phyloP scores from a whole-genome alignment of 2,797 vertebrate species.

The Chelon auratus region DNA sequence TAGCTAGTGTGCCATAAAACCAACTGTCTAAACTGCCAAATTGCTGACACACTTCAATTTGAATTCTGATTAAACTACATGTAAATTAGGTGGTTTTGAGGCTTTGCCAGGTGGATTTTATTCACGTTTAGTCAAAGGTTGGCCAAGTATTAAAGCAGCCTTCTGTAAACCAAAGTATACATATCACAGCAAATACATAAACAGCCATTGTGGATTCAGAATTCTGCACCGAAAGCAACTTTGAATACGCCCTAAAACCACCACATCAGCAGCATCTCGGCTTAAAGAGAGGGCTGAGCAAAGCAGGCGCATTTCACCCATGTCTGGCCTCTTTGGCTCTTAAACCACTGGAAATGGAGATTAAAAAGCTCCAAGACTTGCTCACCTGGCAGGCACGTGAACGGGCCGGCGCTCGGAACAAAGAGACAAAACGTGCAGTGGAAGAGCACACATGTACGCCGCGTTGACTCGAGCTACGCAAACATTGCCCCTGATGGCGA shows the following conservation, averaged over 20 bases:
- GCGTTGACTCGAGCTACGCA: constrained; percentile 62
- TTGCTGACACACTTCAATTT: not conserved
- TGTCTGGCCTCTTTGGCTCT: constrained; percentile 41
- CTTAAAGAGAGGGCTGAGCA: constrained; percentile 62
- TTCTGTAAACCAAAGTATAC: constrained; percentile 38
- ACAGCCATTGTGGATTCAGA: constrained; percentile 43
- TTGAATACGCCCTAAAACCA: constrained; percentile 64
- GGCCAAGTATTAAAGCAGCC: constrained; percentile 10
- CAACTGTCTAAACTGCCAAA: not conserved
- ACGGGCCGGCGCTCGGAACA: constrained; percentile 32
- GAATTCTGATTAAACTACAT: not conserved
- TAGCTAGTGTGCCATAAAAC: too few species aligned
- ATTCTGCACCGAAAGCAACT: constrained; percentile 69
- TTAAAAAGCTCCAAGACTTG: constrained; percentile 69
- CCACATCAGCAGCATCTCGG: constrained; percentile 73
- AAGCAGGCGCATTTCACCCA: constrained; percentile 52
- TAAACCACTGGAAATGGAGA: constrained; percentile 57
- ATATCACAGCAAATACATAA: constrained; percentile 43
- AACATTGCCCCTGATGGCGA: constrained; percentile 55
- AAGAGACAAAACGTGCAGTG: constrained; percentile 35
- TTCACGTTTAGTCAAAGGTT: not conserved
- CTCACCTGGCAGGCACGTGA: constrained; percentile 66
- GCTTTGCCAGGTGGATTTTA: not conserved
- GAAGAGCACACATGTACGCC: constrained; percentile 29
- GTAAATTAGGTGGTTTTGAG: not conserved